These are phyloP conservation scores for Otis tarda DNA, from an alignment of 2,113 vertebrate species.

Conservation along the genomic window DNA sequence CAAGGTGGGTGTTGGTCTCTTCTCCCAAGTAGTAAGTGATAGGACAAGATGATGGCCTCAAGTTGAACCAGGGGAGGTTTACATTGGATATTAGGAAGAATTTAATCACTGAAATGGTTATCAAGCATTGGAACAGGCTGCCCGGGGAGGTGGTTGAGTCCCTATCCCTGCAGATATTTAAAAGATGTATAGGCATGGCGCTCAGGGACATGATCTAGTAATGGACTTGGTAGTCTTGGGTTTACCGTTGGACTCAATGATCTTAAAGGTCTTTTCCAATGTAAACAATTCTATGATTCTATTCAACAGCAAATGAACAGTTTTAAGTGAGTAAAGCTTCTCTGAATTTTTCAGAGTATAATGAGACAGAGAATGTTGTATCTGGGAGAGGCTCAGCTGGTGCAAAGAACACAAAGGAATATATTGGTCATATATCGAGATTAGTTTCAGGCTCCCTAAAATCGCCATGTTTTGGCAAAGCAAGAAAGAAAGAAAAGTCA, in stretches of 20 bases:
- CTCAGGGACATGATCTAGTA: not conserved
- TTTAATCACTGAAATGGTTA: not conserved
- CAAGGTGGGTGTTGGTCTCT: accelerated
- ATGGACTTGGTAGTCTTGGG: not conserved
- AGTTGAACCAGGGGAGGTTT: not conserved
- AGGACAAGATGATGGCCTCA: not conserved
- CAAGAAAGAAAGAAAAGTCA: not conserved
- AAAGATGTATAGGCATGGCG: not conserved
- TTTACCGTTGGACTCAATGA: accelerated
- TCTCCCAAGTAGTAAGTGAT: not conserved
- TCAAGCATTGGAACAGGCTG: not conserved
- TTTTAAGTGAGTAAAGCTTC: not conserved
- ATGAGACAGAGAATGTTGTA: not conserved
- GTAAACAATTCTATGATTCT: not conserved
- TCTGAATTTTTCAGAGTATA: not conserved
- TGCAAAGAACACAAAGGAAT: not conserved
- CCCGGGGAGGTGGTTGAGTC: not conserved
- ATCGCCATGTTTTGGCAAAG: not conserved
- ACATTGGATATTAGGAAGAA: not conserved
- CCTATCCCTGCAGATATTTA: not conserved
- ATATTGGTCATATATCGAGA: not conserved
- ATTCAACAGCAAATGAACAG: not conserved
- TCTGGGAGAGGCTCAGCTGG: not conserved
- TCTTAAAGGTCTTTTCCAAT: not conserved
- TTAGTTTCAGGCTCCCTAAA: not conserved